A percentile compares a stretch with the other conserved stretches of the same genome.
Evolutionary conservation across 2,888 invertebrate genomes (phyloP).

Genomic region (Quadroppia sp.): DNA sequence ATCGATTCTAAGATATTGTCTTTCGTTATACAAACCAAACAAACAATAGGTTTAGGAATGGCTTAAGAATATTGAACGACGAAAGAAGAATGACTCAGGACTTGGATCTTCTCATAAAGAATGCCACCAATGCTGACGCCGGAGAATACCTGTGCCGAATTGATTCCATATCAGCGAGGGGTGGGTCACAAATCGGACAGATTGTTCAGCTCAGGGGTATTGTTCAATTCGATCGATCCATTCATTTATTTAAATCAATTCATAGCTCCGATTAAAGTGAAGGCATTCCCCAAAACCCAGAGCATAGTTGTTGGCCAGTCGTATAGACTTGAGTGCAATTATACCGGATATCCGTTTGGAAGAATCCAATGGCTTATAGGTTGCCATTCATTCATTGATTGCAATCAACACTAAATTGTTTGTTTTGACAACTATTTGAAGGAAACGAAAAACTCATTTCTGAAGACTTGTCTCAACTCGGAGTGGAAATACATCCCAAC

Average conservation of each 20-base stretch:
- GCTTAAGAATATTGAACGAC: conserved; percentile 7
- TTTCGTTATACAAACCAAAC: too few relatives aligned
- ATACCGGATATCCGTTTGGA: conserved; percentile 38
- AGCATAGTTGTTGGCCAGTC: conserved; percentile 4
- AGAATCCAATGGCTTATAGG: conserved; percentile 38
- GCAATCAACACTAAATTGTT: neutral
- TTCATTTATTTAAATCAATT: neutral
- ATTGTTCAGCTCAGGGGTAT: conserved; percentile 38
- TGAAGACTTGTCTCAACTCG: neutral
- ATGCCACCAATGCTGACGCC: conserved; percentile 36
- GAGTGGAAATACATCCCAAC: neutral
- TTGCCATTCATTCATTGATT: neutral
- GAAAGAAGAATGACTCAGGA: neutral
- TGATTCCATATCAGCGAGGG: neutral
- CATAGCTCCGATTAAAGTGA: conserved; percentile 32
- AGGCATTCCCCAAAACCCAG: conserved; percentile 18
- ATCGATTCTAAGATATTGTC: too few relatives aligned
- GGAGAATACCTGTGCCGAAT: conserved; percentile 35
- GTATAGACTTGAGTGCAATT: conserved; percentile 7
- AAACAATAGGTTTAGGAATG: conserved; percentile 40
- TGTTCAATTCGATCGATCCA: neutral
- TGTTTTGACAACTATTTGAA: neutral
- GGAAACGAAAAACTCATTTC: neutral
- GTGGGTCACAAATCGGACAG: conserved; percentile 39
- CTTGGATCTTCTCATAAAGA: conserved; percentile 1